A percentile compares a stretch with the other conserved stretches of the same genome.
phyloP scores from a whole-genome alignment of 2,113 vertebrate species.

The Lagopus muta region DNA sequence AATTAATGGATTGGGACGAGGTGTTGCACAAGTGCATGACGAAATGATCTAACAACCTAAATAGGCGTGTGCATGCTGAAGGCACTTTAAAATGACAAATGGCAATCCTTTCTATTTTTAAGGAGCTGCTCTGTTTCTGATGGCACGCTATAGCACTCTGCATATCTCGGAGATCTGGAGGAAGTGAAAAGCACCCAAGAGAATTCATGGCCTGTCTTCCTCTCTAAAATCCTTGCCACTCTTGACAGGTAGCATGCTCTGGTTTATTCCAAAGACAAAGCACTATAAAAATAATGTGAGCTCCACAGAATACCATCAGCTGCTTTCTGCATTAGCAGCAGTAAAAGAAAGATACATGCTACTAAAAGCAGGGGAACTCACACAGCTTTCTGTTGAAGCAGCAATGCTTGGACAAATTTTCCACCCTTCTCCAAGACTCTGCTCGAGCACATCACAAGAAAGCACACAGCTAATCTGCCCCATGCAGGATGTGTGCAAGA shows the following conservation, averaged over 20 bases:
- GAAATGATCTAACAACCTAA: not conserved
- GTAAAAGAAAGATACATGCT: conserved; percentile 30
- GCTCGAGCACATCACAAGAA: not conserved
- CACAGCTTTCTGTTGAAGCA: conserved; percentile 16
- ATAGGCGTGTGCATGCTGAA: not conserved
- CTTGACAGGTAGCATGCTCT: not conserved
- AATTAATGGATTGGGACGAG: not conserved
- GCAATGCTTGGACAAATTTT: conserved; percentile 11
- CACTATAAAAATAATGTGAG: not conserved
- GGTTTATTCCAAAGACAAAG: not conserved
- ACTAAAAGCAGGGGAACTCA: conserved; percentile 37
- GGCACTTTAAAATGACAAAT: not conserved
- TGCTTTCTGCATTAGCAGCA: conserved; percentile 46
- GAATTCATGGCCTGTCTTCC: not conserved
- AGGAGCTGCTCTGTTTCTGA: not conserved
- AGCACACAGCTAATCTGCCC: not conserved
- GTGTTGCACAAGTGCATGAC: not conserved
- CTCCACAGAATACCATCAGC: not conserved
- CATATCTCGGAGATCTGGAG: not conserved
- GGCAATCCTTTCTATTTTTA: not conserved
- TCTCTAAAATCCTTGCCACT: not conserved
- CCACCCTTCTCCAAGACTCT: not conserved
- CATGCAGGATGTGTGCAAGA: not conserved
- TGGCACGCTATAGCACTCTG: not conserved
- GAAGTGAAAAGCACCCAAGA: not conserved